phyloP scores from a whole-genome alignment of 2,888 invertebrate genomes.

The Apeira syringaria region DNA sequence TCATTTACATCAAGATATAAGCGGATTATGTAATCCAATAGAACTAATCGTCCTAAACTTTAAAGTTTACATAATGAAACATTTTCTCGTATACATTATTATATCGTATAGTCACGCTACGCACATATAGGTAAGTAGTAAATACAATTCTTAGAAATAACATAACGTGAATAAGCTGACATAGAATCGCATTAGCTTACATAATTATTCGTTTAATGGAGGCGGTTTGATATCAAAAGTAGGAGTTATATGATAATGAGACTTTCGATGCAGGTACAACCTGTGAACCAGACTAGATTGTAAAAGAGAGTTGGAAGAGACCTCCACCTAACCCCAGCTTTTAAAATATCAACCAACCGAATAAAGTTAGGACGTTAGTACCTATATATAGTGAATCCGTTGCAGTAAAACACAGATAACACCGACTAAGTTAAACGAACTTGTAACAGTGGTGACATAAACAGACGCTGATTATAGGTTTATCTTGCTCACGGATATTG shows the following conservation, averaged over 20 bases:
- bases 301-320: too few relatives aligned
- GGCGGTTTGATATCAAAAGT: too few relatives aligned
- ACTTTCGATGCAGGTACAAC: too few relatives aligned
- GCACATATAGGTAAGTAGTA: slow-evolving; percentile 18
- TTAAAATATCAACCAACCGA: slow-evolving; percentile 7
- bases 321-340: too few relatives aligned
- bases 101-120: slow-evolving; percentile 28
- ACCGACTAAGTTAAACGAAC: slow-evolving; percentile 4
- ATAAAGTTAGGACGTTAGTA: slow-evolving; percentile 22
- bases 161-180: slow-evolving; percentile 25
- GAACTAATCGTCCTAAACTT: slow-evolving; percentile 19
- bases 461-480: slow-evolving; percentile 10
- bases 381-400: background rate
- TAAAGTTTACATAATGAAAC: slow-evolving; percentile 14
- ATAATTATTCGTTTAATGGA: slow-evolving; percentile 6
- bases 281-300: too few relatives aligned
- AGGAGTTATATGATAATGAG: too few relatives aligned
- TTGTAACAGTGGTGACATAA: slow-evolving; percentile 30
- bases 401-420: too few relatives aligned
- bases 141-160: slow-evolving; percentile 20
- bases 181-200: slow-evolving; percentile 14
- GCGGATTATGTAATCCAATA: slow-evolving; percentile 9
- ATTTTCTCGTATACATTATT: slow-evolving; percentile 34
- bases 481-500: background rate
- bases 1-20: slow-evolving; percentile 5